Evolutionary conservation across 2,888 invertebrate genomes (phyloP), one percentile per base, ranked within the genome.

Genomic region (Bhutanitis thaidina): DNA sequence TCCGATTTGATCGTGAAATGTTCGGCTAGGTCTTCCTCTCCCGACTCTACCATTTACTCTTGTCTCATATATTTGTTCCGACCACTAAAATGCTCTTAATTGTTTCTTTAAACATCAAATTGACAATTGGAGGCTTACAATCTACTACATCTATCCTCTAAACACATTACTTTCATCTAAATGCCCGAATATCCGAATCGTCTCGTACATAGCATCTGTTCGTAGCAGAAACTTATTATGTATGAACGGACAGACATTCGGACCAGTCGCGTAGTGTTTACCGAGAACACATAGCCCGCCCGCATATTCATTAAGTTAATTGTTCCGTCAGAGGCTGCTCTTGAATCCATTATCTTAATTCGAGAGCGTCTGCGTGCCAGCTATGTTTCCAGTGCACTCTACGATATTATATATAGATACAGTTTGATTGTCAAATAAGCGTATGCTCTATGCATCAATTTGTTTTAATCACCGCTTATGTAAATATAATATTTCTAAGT

Each of bases 231-330:
- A 45, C 41, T 49, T 37, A 46, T 46, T 52, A 52, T 43, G 41
- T 52, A 52, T 30, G 41, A 37, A 30, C 41, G 25, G 43, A 44
- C 39, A 39, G 41, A 46, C 56, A 52, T 51, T 47, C 51, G 54
- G 55, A 45, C 50, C 39, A 43, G 15, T 40, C 46, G 53, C 51
- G 49, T 51, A 35, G 55, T 52, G 47, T 49, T 39, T 53, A 46
- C 35, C 46, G 35, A 16, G 38, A 29, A 35, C 48, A 45, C 53
- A 56, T 55, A 48, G 53, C 43, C 63, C 59, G 59, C 58, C 67
- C 67, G 67, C 73, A 74, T 77, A 77, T 77, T 78, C 72, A 79
- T 79, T 75, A 79, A 62, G 67, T 62, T 77, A 77, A 79, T 79
- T 77, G 77, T 72, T 61, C 66, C 55, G 65, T 62, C 69, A 62